Conservation (phyloP, 2,888 invertebrate genomes). For the Rhodophaea formosa region DNA sequence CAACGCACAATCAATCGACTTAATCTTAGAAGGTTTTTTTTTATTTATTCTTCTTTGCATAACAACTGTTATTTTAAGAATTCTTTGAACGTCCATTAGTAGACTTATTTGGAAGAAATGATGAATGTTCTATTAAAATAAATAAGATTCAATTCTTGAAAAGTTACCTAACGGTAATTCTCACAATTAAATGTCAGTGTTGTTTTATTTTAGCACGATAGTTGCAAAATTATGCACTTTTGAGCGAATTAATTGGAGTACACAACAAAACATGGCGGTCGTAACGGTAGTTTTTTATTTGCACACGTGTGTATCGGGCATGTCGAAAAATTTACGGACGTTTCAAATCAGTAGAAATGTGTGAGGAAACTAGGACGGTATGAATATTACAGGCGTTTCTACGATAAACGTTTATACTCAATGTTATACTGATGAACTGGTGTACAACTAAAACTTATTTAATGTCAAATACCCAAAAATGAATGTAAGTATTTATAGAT, state of each 20-base stretch:
- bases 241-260: conserved; percentile 30
- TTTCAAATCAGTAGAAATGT: conserved; percentile 31
- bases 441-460: too few species aligned
- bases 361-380: conserved; percentile 39
- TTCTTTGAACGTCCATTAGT: too few species aligned
- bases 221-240: conserved; percentile 37
- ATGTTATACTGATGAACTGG: too few species aligned
- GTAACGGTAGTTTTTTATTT: conserved; percentile 42
- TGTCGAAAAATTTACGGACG: conserved; percentile 31
- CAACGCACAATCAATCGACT: too few species aligned
- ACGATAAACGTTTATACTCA: not conserved
- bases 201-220: conserved; percentile 29
- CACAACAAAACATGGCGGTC: conserved; percentile 25
- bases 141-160: not conserved
- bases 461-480: too few species aligned
- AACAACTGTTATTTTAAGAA: too few species aligned
- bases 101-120: too few species aligned
- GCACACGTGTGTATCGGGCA: conserved; percentile 26
- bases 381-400: conserved; percentile 25
- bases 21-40: too few species aligned
- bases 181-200: conserved; percentile 34
- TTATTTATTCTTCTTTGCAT: too few species aligned
- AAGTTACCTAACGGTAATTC: conserved; percentile 37
- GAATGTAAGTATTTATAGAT: too few species aligned
- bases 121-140: too few species aligned